Evolutionary conservation across 2,888 invertebrate species (phyloP).

Genomic region (Macrophya alboannulata): DNA sequence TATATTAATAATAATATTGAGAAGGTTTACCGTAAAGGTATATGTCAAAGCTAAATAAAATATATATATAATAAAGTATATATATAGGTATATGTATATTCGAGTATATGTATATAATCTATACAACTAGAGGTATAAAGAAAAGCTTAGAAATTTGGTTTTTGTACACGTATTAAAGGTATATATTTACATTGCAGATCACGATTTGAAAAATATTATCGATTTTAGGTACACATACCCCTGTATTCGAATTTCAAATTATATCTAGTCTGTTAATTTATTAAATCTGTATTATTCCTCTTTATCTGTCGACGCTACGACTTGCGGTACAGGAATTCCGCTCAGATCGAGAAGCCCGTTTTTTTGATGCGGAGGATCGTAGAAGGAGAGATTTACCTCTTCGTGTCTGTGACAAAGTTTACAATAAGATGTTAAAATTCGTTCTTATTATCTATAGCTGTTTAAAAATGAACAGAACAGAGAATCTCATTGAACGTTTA

Average conservation of each 20-base stretch:
- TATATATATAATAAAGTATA: conserved; percentile 19
- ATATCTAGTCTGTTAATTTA: background rate
- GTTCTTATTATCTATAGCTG: background rate
- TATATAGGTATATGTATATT: background rate
- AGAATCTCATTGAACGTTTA: background rate
- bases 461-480: background rate
- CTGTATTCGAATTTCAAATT: background rate
- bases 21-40: conserved; percentile 29
- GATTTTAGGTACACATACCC: background rate
- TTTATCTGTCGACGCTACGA: conserved; percentile 11
- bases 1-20: conserved; percentile 2
- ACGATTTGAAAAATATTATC: conserved; percentile 28
- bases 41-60: conserved; percentile 36
- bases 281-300: background rate
- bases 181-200: conserved; percentile 47
- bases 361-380: conserved; percentile 53
- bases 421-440: background rate
- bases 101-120: background rate
- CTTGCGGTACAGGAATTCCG: conserved; percentile 50
- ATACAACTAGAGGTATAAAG: conserved; percentile 25
- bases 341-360: conserved; percentile 57
- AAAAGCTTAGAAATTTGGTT: conserved; percentile 51
- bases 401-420: conserved; percentile 45
- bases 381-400: conserved; percentile 56
- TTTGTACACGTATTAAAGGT: conserved; percentile 43